These are phyloP conservation scores for Fukomys damarensis DNA, from an alignment of 2,113 vertebrate species.

Conservation along the genomic window DNA sequence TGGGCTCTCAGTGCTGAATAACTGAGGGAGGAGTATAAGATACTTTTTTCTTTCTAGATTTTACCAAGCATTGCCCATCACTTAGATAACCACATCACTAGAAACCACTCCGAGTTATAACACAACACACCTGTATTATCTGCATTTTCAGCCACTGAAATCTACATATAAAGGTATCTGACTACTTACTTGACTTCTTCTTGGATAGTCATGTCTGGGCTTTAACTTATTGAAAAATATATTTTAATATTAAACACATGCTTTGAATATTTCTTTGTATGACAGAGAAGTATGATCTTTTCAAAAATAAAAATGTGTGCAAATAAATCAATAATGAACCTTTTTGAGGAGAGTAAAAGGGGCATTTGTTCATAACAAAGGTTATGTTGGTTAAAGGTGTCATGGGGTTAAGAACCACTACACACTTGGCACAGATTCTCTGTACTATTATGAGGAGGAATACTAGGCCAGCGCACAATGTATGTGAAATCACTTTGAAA, in stretches of 20 bases:
- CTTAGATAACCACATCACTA: not conserved
- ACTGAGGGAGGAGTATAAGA: not conserved
- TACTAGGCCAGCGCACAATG: not conserved
- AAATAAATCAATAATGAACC: not conserved
- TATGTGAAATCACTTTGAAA: not conserved
- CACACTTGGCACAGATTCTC: not conserved
- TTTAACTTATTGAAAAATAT: not conserved
- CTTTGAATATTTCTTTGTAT: slow-evolving; percentile 6
- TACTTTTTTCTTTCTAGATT: not conserved
- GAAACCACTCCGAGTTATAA: not conserved
- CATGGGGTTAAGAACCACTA: not conserved
- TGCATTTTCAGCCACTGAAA: not conserved
- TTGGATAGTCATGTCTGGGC: not conserved
- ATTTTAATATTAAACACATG: slow-evolving; percentile 7
- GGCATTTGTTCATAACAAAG: not conserved
- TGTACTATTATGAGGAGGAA: not conserved
- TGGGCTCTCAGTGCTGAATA: not conserved
- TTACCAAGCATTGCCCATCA: not conserved
- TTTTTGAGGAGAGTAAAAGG: not conserved
- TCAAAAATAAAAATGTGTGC: not conserved
- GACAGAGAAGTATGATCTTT: not conserved
- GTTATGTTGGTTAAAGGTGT: not conserved
- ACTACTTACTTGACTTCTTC: not conserved
- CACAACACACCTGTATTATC: not conserved
- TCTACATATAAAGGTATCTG: not conserved